These are phyloP conservation scores for Athene noctua DNA, from an alignment of 2,113 vertebrate genomes.

Conservation along the genomic window DNA sequence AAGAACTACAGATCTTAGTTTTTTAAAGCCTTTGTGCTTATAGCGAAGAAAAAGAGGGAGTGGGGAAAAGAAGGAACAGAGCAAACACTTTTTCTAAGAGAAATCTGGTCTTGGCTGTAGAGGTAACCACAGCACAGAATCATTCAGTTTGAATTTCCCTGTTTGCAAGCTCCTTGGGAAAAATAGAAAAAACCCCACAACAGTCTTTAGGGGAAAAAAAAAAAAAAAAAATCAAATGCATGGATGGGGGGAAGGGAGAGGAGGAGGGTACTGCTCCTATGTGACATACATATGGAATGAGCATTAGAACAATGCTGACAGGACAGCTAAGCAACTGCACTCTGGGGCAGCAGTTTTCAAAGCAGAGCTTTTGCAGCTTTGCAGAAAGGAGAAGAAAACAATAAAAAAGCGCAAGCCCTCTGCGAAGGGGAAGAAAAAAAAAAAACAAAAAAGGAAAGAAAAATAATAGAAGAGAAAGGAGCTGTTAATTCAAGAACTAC, in stretches of 20 bases:
- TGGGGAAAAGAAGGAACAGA: background rate
- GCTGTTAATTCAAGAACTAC: background rate
- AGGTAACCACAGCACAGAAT: conserved; percentile 38
- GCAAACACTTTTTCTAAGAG: conserved; percentile 53
- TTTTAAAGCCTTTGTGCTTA: conserved; percentile 72
- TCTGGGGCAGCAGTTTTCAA: conserved; percentile 75
- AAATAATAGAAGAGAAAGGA: conserved; percentile 14
- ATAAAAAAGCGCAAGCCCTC: background rate
- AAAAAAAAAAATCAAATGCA: conserved; percentile 12
- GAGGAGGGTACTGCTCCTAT: conserved; percentile 67
- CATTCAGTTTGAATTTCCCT: conserved; percentile 62
- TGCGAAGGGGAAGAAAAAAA: background rate
- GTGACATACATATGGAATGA: conserved; percentile 85
- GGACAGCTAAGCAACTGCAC: conserved; percentile 69
- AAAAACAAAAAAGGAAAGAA: background rate
- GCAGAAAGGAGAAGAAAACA: conserved; percentile 45
- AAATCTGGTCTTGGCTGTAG: conserved; percentile 39
- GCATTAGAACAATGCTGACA: conserved; percentile 79
- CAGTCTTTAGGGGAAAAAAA: background rate
- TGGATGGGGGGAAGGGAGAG: conserved; percentile 48
- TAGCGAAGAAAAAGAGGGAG: conserved; percentile 46
- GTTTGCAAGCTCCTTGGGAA: conserved; percentile 31
- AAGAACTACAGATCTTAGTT: conserved; percentile 70
- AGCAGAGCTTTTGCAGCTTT: conserved; percentile 65
- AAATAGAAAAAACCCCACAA: background rate